Evolutionary conservation across 1,140 invertebrate genomes (phyloP).

Genomic region (Radopholus similis): DNA sequence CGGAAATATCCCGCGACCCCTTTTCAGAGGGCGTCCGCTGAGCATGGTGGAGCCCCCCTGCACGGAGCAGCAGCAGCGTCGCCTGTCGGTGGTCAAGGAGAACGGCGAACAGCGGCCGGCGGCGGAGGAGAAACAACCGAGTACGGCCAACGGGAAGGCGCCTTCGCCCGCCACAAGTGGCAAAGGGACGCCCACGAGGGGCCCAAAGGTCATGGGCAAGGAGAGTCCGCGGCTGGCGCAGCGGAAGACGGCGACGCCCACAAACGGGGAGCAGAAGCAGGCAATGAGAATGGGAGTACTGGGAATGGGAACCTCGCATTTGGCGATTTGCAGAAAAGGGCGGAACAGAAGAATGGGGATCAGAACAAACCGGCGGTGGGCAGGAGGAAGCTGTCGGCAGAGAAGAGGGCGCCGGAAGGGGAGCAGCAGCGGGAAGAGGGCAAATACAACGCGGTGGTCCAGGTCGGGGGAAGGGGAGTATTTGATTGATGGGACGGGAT

Average conservation of each 20-base stretch:
- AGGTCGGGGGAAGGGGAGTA: too few species aligned
- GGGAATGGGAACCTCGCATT: neutral
- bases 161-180: neutral
- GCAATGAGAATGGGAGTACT: neutral
- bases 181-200: neutral
- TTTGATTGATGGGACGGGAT: too few species aligned
- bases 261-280: neutral
- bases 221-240: neutral
- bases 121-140: neutral
- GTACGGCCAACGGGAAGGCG: neutral
- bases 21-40: conserved; percentile 1
- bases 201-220: neutral
- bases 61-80: neutral
- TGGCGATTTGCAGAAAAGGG: neutral
- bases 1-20: neutral
- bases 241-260: neutral
- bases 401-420: neutral
- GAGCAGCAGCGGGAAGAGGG: conserved; percentile 25
- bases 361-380: neutral
- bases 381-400: neutral
- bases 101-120: neutral
- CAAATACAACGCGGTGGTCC: conserved; percentile 41
- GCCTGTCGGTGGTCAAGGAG: neutral
- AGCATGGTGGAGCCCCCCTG: conserved; percentile 11
- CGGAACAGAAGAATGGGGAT: neutral